Evolutionary conservation across 1,140 invertebrate genomes (phyloP), one percentile per base, ranked within the genome.

Genomic region (Drosophila trapezifrons): DNA sequence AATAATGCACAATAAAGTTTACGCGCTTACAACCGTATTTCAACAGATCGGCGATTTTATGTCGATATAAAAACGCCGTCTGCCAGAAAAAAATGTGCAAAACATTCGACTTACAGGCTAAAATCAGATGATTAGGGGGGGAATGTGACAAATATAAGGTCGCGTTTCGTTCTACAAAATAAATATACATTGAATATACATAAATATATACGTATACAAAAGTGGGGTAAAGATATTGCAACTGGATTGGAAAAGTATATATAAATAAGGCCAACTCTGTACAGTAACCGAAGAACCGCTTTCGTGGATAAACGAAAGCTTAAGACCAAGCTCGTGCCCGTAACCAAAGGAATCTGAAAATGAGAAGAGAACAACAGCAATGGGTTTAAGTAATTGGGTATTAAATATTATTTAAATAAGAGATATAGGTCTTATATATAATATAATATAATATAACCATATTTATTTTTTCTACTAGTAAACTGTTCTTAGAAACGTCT

Each of bases 191-290:
- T 43, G 38, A 62, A 51, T 45, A 46, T 57, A 62, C 55, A 60
- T 25, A 57, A 29, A 63, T 22, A 60, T 27, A 40, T 54, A 59
- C 15, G 58, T 58, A 38, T 47, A 63, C 15, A 62, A 75, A 59
- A 76, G n/a, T 37, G 49, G 55, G 47, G 18, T 83, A 69, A 79
- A 72, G 27, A 82, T 83, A 86, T 86, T 86, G 83, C 83, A 87
- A 83, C 82, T 82, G 60, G 52, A 60, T 69, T 47, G 54, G 38
- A 18, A 20, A 56, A 47, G 45, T 77, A 77, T 47, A 62, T 51
- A 81, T 59, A 71, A 55, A 81, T 59, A 71, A 87, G 79, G 71
- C 79, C 76, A 79, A 86, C 66, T 79, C 79, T 82, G 79, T 83
- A 86, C 79, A 86, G 55, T 66, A 81, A 67, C 58, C 74, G 62